Conservation (phyloP, 2,888 invertebrate genomes). For the Meloe dianella region DNA sequence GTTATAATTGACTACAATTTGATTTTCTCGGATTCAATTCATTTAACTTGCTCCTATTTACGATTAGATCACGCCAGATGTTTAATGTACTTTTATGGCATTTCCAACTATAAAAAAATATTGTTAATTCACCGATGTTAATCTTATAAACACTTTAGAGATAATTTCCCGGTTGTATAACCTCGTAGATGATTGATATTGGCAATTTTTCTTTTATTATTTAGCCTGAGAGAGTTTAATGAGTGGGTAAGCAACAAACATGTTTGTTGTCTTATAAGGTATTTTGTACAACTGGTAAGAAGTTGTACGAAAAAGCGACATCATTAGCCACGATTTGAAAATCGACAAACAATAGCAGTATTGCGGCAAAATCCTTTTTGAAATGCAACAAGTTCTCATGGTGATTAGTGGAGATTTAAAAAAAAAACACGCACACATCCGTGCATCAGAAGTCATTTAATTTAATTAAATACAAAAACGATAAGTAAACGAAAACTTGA, state of each 20-base stretch:
- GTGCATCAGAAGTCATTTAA: conserved; percentile 22
- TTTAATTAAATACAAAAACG: neutral
- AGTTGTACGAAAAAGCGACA: conserved; percentile 50
- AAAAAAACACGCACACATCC: conserved; percentile 23
- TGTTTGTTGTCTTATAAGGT: conserved; percentile 7
- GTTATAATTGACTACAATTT: neutral
- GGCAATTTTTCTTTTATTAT: neutral
- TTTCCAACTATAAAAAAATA: neutral
- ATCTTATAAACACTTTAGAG: neutral
- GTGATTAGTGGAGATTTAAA: neutral
- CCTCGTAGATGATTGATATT: neutral
- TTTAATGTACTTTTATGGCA: neutral
- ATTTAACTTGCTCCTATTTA: neutral
- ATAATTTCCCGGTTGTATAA: neutral
- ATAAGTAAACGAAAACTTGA: neutral
- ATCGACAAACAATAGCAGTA: conserved; percentile 43
- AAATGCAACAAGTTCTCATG: conserved; percentile 36
- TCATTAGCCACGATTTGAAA: conserved; percentile 49
- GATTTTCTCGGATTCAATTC: neutral
- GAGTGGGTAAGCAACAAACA: conserved; percentile 30
- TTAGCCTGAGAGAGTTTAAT: conserved; percentile 31
- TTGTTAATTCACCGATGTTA: neutral
- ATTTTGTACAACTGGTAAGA: conserved; percentile 4
- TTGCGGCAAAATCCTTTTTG: conserved; percentile 24
- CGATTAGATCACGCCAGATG: neutral